These are phyloP conservation scores for Anolis carolinensis DNA, from an alignment of 2,113 vertebrate genomes.

Conservation along the genomic window DNA sequence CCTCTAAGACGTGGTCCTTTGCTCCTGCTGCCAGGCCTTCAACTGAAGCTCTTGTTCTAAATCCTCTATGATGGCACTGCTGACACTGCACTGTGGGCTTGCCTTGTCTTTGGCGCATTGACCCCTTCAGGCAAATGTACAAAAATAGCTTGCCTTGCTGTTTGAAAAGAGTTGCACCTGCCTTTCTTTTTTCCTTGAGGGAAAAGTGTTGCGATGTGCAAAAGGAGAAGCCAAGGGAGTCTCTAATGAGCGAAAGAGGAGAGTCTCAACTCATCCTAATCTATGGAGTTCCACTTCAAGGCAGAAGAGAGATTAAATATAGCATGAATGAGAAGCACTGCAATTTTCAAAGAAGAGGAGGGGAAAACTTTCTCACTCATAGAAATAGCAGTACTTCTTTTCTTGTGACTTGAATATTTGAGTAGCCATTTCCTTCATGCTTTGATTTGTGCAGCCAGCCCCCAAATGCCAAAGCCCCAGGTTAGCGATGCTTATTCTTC, in stretches of 20 bases:
- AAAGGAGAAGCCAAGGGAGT: fast-evolving
- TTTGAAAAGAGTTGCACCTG: not conserved
- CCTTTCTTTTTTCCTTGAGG: not conserved
- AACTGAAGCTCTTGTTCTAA: not conserved
- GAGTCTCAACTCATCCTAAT: not conserved
- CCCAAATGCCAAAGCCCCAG: not conserved
- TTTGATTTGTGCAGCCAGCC: not conserved
- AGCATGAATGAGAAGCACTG: not conserved
- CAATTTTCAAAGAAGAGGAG: fast-evolving
- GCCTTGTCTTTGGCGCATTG: not conserved
- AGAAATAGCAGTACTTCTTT: not conserved
- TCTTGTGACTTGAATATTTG: fast-evolving
- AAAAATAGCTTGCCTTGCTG: not conserved
- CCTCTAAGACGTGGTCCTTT: not conserved
- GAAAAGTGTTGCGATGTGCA: not conserved
- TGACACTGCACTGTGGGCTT: not conserved
- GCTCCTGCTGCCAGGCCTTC: not conserved
- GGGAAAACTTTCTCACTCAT: fast-evolving
- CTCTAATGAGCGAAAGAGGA: not conserved
- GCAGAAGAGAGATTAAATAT: not conserved
- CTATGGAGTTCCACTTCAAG: fast-evolving
- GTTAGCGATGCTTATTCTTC: fast-evolving
- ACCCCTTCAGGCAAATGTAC: not conserved
- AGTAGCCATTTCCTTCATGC: not conserved
- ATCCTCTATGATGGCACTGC: not conserved